Percentiles rank a stretch among this genome's conserved stretches.
Evolutionary conservation across 2,888 invertebrate species (phyloP).

Genomic region (Melinaea menophilus): DNA sequence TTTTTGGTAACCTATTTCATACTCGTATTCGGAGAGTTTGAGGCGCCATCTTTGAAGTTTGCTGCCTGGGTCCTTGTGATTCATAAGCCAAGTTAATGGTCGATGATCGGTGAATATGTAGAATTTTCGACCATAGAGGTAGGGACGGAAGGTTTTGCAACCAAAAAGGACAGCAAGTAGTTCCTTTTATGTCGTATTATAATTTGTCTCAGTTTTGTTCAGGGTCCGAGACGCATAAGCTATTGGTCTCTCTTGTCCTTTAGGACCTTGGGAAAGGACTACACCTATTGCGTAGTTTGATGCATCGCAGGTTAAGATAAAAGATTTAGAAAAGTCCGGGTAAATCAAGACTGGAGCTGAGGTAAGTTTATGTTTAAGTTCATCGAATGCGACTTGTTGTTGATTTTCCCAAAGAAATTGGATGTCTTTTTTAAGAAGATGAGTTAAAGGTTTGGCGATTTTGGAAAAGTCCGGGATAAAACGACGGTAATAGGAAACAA

Average conservation of each 20-base stretch:
- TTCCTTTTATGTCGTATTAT: constrained; percentile 37
- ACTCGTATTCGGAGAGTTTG: too few species aligned
- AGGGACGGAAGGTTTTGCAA: too few species aligned
- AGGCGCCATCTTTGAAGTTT: too few species aligned
- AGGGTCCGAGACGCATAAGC: constrained; percentile 28
- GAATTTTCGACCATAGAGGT: too few species aligned
- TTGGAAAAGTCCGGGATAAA: constrained; percentile 38
- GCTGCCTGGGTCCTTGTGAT: too few species aligned
- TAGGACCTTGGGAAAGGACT: constrained; percentile 32
- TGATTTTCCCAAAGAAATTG: constrained; percentile 15
- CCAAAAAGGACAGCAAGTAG: too few species aligned
- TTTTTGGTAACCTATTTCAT: too few species aligned
- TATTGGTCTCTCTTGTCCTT: constrained; percentile 33
- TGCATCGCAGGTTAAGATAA: constrained; percentile 34
- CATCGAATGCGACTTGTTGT: constrained; percentile 27
- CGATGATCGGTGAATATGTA: too few species aligned
- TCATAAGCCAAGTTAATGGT: too few species aligned
- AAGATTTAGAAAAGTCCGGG: constrained; percentile 34
- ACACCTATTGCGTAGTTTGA: constrained; percentile 33
- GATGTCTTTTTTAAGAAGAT: constrained; percentile 23
- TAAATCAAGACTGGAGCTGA: constrained; percentile 28
- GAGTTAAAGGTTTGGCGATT: constrained; percentile 27
- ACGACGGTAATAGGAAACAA: constrained; percentile 38
- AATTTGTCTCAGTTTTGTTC: constrained; percentile 31
- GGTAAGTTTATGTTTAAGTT: constrained; percentile 30